Evolutionary conservation across 2,113 vertebrate genomes (phyloP), one percentile per base, ranked within the genome.

Genomic region (Ammodramus savannarum): DNA sequence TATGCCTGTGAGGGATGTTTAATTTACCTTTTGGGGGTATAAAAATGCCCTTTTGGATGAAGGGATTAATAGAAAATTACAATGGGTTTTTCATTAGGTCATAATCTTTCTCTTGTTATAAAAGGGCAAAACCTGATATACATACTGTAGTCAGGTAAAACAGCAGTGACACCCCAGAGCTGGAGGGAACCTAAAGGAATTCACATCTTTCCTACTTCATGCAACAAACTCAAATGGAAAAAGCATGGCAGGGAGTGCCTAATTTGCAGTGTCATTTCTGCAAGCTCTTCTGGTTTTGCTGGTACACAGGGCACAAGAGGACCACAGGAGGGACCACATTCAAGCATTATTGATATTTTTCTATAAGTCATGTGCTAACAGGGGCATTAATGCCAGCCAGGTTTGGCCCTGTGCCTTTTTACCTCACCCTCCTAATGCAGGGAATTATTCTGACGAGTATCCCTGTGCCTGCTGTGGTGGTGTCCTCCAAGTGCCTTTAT

Each of bases 331-430:
- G 11, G 17, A n/a, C 36, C 32, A 14, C 18, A 43, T 69, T 68
- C 44, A 73, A 76, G 54, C 16, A 43, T 48, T 67, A 32, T 1
- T 78, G 54, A 19, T 63, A n/a, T 54, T 89, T 27, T 67, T 67
- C n/a, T 73, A 1, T 34, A 87, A 68, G 52, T 82, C 22, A 10
- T 52, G 16, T 73, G 32, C 58, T 76, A 79, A 36, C 49, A 82
- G 34, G 65, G 54, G 16, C 59, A 81, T 78, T 78, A 90, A 78
- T 23, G 48, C 36, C 89, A 73, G 36, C 38, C 63, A 52, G 14
- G 48, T 71, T 71, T 96, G 71, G 52, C 71, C 74, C n/a, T 32
- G 7, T 89, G 87, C n/a, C 95, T 93, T 90, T 95, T 83, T 73
- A 95, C 10, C 62, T 95, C 71, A 83, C 88, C 55, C 34, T 91